Percentiles rank a stretch among this genome's conserved stretches.
These are phyloP conservation scores for Cecropterus lyciades DNA, from an alignment of 1,140 invertebrate species.

Conservation along the genomic window DNA sequence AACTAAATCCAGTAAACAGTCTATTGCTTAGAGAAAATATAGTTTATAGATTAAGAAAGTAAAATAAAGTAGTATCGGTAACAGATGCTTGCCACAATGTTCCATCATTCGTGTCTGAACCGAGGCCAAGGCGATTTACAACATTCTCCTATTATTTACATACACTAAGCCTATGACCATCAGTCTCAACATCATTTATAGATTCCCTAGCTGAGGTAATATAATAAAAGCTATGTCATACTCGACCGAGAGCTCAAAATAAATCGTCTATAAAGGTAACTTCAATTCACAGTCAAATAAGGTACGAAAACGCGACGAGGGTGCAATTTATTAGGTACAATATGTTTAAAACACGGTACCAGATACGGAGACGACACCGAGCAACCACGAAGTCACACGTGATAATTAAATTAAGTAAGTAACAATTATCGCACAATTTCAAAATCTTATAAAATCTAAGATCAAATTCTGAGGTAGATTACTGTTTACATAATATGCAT, in stretches of 20 bases:
- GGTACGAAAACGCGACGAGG: constrained; percentile 63
- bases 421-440: constrained; percentile 78
- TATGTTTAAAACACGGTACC: constrained; percentile 71
- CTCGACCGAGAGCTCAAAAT: constrained; percentile 70
- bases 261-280: constrained; percentile 75
- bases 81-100: constrained; percentile 71
- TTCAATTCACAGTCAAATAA: constrained; percentile 76
- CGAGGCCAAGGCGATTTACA: constrained; percentile 77
- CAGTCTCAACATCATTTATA: constrained; percentile 78
- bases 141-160: constrained; percentile 84
- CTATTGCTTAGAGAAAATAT: constrained; percentile 62
- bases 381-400: constrained; percentile 73
- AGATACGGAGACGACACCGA: constrained; percentile 65
- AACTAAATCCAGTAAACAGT: constrained; percentile 71
- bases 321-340: constrained; percentile 61
- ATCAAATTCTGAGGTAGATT: constrained; percentile 82
- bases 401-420: constrained; percentile 72
- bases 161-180: constrained; percentile 79
- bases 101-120: constrained; percentile 67
- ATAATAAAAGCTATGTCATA: constrained; percentile 71
- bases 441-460: constrained; percentile 79
- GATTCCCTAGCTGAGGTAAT: constrained; percentile 69
- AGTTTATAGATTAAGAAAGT: constrained; percentile 51
- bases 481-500: constrained; percentile 79
- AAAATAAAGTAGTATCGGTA: constrained; percentile 25